Conservation (phyloP, 2,113 vertebrate genomes). For the Podiceps cristatus region DNA sequence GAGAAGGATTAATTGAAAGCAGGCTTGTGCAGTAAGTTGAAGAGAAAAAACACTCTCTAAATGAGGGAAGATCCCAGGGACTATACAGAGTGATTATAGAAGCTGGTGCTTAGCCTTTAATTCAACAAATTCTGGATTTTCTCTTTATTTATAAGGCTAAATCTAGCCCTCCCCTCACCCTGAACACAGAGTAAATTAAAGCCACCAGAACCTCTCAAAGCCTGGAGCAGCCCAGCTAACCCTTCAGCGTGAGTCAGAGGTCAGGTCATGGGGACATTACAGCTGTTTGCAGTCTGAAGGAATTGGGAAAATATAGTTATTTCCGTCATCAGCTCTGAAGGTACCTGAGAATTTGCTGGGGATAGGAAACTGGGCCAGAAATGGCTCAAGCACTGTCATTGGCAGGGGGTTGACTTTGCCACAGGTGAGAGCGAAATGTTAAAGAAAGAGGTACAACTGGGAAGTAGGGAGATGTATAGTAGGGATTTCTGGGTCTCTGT, state of each 20-base stretch:
- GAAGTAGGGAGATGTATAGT: background rate
- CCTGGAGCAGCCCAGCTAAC: background rate
- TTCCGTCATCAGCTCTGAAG: background rate
- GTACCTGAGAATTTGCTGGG: background rate
- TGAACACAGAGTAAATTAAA: slow-evolving; percentile 41
- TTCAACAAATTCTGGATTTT: slow-evolving; percentile 39
- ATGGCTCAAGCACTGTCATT: accelerated
- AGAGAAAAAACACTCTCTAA: slow-evolving; percentile 60
- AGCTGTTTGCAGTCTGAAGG: background rate
- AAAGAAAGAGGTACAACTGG: background rate
- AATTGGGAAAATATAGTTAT: background rate
- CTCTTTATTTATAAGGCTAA: slow-evolving; percentile 34
- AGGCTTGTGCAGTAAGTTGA: slow-evolving; percentile 24
- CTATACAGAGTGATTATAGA: slow-evolving; percentile 57
- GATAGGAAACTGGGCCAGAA: background rate
- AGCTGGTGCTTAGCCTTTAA: slow-evolving; percentile 61
- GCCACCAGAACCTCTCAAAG: background rate
- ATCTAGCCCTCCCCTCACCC: background rate
- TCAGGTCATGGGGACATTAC: background rate
- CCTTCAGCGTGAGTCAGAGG: background rate
- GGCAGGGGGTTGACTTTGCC: background rate
- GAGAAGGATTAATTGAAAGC: slow-evolving; percentile 62
- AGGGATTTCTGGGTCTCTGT: background rate
- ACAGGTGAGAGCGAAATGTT: background rate
- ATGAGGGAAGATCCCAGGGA: slow-evolving; percentile 61